phyloP scores from a whole-genome alignment of 2,797 vertebrate genomes.

The Chaetophractus vellerosus region DNA sequence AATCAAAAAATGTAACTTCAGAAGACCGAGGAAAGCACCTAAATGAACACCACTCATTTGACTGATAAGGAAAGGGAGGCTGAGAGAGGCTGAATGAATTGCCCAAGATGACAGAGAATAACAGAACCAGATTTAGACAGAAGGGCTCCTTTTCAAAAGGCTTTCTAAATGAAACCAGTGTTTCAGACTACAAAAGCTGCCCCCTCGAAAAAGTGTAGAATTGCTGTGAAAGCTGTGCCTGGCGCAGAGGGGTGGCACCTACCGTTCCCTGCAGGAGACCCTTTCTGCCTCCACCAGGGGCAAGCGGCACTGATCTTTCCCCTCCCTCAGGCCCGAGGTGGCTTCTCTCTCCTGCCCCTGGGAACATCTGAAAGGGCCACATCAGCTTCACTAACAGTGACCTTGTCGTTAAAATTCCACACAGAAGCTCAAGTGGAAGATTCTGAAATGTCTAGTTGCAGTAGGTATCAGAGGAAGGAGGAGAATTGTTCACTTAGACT shows the following conservation, averaged over 20 bases:
- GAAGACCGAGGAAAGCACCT: background rate
- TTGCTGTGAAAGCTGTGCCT: background rate
- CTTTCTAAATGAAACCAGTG: background rate
- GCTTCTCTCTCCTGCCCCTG: background rate
- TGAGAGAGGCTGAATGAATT: background rate
- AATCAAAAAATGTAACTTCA: background rate
- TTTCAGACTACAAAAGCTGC: background rate
- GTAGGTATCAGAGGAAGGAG: background rate
- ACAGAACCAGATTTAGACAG: background rate
- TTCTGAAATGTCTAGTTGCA: background rate
- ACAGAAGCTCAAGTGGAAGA: constrained; percentile 23
- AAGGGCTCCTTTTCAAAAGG: background rate
- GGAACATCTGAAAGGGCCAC: background rate
- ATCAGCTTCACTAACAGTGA: background rate
- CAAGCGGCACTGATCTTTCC: background rate
- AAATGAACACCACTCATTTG: background rate
- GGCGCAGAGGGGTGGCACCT: background rate
- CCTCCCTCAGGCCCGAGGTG: background rate
- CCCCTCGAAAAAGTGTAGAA: background rate
- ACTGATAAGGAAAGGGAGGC: background rate
- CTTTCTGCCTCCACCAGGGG: background rate
- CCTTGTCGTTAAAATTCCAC: background rate
- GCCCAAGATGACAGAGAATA: background rate
- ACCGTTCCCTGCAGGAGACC: background rate
- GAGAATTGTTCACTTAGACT: background rate